A percentile compares a stretch with the other conserved stretches of the same genome.
Evolutionary conservation across 1,140 invertebrate species (phyloP).

Genomic region (Acromyrmex charruanus): DNA sequence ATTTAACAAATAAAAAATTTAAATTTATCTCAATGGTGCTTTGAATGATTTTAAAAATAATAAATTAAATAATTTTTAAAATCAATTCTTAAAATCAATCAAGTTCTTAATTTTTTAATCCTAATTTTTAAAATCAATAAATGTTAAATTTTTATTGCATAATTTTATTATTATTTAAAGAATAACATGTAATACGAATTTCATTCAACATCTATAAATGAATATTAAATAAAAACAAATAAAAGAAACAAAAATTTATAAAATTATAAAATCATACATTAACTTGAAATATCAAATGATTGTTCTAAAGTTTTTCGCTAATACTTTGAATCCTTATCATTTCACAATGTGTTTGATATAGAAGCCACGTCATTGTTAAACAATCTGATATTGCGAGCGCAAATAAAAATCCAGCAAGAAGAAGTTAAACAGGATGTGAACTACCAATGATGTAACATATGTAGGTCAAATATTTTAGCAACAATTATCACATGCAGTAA

Average conservation of each 20-base stretch:
- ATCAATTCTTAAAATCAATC: no score
- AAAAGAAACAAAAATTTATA: background rate
- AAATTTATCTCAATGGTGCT: background rate
- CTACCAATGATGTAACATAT: conserved; percentile 75
- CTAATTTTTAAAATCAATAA: background rate
- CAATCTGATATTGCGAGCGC: conserved; percentile 50
- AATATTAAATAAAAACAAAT: background rate
- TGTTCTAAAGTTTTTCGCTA: background rate
- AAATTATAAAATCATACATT: background rate
- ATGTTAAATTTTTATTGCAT: background rate
- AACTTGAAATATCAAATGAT: conserved; percentile 3
- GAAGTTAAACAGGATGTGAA: conserved; percentile 54
- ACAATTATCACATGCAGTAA: conserved; percentile 80
- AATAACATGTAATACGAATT: background rate
- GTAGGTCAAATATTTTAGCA: conserved; percentile 85
- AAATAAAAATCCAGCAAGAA: conserved; percentile 51
- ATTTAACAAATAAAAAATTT: background rate
- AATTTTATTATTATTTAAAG: background rate
- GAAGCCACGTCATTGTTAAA: conserved; percentile 48
- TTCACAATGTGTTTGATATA: conserved; percentile 10
- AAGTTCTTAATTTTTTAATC: no score
- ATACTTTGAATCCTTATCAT: conserved; percentile 35
- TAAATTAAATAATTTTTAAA: background rate
- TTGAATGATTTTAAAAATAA: conserved; percentile 4
- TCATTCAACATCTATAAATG: background rate